phyloP scores from a whole-genome alignment of 2,113 vertebrate species.

The Pygathrix nemaeus region DNA sequence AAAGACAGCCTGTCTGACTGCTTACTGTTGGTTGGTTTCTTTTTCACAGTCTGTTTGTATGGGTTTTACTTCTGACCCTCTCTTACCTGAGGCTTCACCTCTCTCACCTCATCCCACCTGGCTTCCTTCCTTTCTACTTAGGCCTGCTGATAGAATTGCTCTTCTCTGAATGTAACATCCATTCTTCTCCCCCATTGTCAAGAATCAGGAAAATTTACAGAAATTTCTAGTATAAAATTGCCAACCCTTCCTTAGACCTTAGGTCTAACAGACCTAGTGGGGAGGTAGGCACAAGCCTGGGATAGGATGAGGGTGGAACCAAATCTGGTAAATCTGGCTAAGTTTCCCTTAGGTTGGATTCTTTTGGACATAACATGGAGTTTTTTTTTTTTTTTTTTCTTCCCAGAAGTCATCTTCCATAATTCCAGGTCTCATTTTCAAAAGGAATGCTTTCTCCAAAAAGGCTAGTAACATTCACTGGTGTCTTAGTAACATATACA shows the following conservation, averaged over 20 bases:
- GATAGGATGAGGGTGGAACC: background rate
- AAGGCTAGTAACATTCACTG: background rate
- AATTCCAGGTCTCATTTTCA: conserved; percentile 2
- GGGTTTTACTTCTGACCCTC: background rate
- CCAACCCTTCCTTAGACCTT: background rate
- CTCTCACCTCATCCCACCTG: background rate
- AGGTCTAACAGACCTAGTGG: background rate
- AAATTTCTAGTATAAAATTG: background rate
- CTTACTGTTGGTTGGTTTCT: background rate
- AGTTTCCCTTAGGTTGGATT: background rate
- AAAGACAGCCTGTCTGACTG: background rate
- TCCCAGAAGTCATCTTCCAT: background rate
- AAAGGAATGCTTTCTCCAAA: conserved; percentile 1
- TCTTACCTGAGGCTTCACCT: background rate
- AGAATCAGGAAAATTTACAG: background rate
- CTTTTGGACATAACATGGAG: background rate
- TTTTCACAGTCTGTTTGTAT: background rate
- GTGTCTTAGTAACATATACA: background rate
- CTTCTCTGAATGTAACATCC: background rate
- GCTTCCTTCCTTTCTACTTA: background rate
- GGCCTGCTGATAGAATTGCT: background rate
- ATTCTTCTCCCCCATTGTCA: background rate
- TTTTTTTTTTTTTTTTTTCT: background rate
- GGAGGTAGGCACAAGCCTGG: background rate
- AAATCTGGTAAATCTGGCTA: background rate